Percentiles rank a stretch among this genome's conserved stretches.
Conservation (phyloP, 2,113 vertebrate genomes). For the Axis porcinus region DNA sequence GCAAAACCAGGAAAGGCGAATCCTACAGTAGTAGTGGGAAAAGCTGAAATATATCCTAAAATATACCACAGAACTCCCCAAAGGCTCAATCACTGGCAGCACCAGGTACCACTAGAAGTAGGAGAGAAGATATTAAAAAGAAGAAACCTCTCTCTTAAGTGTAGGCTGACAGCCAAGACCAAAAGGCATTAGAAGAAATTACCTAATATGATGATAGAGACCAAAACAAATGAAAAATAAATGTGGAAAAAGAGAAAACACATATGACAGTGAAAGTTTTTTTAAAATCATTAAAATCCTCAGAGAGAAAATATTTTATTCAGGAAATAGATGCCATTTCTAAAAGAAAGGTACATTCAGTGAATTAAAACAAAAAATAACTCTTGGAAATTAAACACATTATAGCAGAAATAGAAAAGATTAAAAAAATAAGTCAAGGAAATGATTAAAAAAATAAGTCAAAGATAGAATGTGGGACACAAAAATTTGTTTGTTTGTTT, state of each 20-base stretch:
- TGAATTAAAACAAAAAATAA: neutral
- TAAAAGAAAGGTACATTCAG: neutral
- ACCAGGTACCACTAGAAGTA: neutral
- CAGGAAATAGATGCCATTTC: neutral
- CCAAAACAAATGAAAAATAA: constrained; percentile 2
- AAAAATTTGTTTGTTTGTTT: neutral
- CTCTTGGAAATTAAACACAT: neutral
- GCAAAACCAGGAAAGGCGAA: neutral
- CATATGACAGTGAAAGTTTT: neutral
- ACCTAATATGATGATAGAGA: neutral
- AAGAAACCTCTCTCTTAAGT: neutral
- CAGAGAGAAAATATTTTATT: neutral
- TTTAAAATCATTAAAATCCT: neutral
- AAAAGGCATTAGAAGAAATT: neutral
- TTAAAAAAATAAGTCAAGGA: constrained; percentile 1
- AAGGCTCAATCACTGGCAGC: neutral
- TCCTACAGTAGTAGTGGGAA: neutral
- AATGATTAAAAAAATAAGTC: neutral
- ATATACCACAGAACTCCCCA: neutral
- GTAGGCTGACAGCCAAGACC: neutral
- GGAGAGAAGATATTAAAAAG: neutral
- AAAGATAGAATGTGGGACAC: neutral
- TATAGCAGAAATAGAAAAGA: neutral
- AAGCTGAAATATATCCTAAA: neutral
- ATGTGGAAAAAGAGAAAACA: neutral